Evolutionary conservation across 1,140 invertebrate species (phyloP), one percentile per base, ranked within the genome.

Genomic region (Drosophila albomicans): DNA sequence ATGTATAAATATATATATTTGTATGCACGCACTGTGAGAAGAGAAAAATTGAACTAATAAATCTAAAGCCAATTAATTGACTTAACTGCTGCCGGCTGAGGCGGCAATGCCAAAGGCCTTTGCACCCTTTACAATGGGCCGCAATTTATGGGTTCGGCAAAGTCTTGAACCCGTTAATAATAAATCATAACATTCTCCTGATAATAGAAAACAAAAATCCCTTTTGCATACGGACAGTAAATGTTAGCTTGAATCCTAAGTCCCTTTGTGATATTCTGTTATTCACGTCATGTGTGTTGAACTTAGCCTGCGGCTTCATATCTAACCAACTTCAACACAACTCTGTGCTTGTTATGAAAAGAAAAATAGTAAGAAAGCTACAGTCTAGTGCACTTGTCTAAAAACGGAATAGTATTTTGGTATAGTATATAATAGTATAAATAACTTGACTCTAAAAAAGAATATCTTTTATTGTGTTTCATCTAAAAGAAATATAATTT

Each of bases 41-140:
- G 25, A 46, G 59, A 73, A 88, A 87, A 87, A 87, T 57, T 65
- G 32, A 71, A 78, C 80, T 88, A 88, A 87, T 87, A 87, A 88
- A 87, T 87, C 80, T 87, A 80, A 70, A 67, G 84, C 84, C 84
- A 87, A 87, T 87, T 87, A 87, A 87, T 87, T 88, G 84, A 88
- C 84, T 88, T 87, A 87, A 88, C 80, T 88, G 84, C 75, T 82
- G 79, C 76, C 74, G 81, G 81, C 63, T 68, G 78, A 38, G 61
- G 52, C 75, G 51, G 51, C 41, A 43, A 66, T 41, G 66, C 38
- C 63, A 62, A 56, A 41, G 65, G 64, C 79, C 75, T 58, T 35
- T 68, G 61, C 67, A 32, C 32, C 30, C 11, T 59, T 46, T 62
- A 48, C 35, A 75, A 78, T 76, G 79, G 79, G 71, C 62, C 77